Conservation (phyloP, 2,797 vertebrate species). For the Gadopsis marmoratus region DNA sequence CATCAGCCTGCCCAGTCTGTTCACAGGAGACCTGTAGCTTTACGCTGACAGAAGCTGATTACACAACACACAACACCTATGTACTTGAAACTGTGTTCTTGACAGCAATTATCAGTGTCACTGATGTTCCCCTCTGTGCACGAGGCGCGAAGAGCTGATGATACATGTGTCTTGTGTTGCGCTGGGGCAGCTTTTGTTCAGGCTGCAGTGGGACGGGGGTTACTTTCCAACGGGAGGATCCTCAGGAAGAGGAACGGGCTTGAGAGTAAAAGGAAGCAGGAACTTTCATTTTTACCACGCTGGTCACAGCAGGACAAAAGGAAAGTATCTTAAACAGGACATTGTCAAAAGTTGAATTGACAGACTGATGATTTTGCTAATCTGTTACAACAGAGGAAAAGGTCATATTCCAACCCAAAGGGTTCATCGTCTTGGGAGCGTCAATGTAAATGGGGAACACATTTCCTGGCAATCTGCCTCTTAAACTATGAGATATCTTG, state of each 20-base stretch:
- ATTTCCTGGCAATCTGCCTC: neutral
- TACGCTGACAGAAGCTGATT: conserved; percentile 33
- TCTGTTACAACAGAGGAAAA: neutral
- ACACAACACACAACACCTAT: conserved; percentile 24
- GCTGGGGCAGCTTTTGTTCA: neutral
- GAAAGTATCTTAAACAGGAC: neutral
- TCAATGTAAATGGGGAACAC: neutral
- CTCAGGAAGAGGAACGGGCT: neutral
- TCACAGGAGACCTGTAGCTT: conserved; percentile 46
- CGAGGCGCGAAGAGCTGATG: conserved; percentile 40
- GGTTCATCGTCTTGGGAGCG: neutral
- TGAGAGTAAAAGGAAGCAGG: neutral
- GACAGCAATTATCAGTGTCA: conserved; percentile 58
- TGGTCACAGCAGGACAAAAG: neutral
- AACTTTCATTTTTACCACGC: neutral
- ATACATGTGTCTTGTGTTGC: conserved; percentile 10
- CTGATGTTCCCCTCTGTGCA: conserved; percentile 18
- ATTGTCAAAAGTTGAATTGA: no score
- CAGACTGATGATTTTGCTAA: neutral
- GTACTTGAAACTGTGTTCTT: conserved; percentile 31
- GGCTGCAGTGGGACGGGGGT: neutral
- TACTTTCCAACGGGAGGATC: neutral
- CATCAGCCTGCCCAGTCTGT: conserved; percentile 41
- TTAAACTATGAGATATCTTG: neutral
- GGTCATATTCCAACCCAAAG: neutral